phyloP scores from a whole-genome alignment of 1,140 invertebrate species.

The Prorops nasuta region DNA sequence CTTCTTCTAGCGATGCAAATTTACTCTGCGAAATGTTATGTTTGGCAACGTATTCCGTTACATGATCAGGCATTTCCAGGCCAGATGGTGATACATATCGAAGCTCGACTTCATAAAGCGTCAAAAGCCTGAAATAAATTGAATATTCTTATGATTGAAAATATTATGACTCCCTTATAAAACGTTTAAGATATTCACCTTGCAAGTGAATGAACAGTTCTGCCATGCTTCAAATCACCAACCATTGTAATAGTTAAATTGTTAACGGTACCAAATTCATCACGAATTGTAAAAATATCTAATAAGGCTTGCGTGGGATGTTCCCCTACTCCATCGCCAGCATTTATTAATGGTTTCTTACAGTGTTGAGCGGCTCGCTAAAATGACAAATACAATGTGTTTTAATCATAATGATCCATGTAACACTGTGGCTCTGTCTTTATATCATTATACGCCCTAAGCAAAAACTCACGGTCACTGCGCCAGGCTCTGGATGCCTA shows the following conservation, averaged over 20 bases:
- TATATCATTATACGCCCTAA: conserved; percentile 2
- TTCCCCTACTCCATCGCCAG: conserved; percentile 96
- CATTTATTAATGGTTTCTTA: conserved; percentile 92
- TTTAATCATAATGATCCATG: conserved; percentile 28
- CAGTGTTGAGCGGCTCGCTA: conserved; percentile 79
- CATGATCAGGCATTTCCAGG: conserved; percentile 87
- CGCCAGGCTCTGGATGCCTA: conserved; percentile 90
- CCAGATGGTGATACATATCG: conserved; percentile 85
- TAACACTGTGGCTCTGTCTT: conserved; percentile 5
- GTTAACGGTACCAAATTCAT: conserved; percentile 98
- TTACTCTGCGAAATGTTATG: conserved; percentile 80
- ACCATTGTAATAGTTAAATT: conserved; percentile 90
- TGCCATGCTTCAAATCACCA: conserved; percentile 95
- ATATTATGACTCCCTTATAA: background rate
- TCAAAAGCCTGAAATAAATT: conserved; percentile 65
- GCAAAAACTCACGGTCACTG: conserved; percentile 72
- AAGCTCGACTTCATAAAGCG: conserved; percentile 85
- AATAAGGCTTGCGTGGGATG: conserved; percentile 98
- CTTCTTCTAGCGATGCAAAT: conserved; percentile 74
- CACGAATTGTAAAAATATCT: conserved; percentile 97
- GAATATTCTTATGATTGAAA: background rate
- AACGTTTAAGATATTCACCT: conserved; percentile 49
- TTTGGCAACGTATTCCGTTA: conserved; percentile 74
- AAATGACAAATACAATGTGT: conserved; percentile 4
- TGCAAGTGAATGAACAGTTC: conserved; percentile 97